A percentile compares a stretch with the other conserved stretches of the same genome.
phyloP scores from a whole-genome alignment of 2,113 vertebrate genomes.

The rabbit (Oryctolagus cuniculus) region DNA sequence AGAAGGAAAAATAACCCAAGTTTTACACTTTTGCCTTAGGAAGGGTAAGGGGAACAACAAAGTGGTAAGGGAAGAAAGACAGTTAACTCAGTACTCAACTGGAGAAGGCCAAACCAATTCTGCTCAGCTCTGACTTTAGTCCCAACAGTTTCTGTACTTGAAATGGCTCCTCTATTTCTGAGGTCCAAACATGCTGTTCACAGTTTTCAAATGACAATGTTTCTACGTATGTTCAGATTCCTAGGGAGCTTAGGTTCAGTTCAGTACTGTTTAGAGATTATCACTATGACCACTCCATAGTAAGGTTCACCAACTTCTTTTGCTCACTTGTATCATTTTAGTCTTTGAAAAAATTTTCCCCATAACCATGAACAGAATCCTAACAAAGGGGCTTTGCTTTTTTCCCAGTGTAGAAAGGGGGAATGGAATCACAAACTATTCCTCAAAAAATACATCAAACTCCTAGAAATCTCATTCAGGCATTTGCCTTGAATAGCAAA shows the following conservation, averaged over 20 bases:
- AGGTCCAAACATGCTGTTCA: conserved; percentile 57
- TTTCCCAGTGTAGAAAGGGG: conserved; percentile 65
- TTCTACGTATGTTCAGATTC: conserved; percentile 70
- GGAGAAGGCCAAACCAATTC: conserved; percentile 66
- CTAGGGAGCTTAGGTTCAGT: conserved; percentile 73
- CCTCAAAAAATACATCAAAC: conserved; percentile 79
- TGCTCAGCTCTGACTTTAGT: conserved; percentile 60
- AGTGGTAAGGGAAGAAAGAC: conserved; percentile 13
- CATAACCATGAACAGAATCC: conserved; percentile 59
- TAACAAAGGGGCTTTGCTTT: conserved; percentile 56
- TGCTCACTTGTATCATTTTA: conserved; percentile 71
- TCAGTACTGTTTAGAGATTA: conserved; percentile 82
- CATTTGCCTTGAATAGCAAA: conserved; percentile 73
- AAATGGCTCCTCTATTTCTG: conserved; percentile 70
- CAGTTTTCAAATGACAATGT: conserved; percentile 62
- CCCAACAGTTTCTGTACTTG: conserved; percentile 66
- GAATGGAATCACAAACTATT: conserved; percentile 77
- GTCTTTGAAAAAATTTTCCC: conserved; percentile 65
- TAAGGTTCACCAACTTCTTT: conserved; percentile 64
- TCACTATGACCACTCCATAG: conserved; percentile 73
- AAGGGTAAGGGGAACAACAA: background rate
- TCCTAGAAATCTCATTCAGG: conserved; percentile 78
- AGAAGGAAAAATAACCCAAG: conserved; percentile 65
- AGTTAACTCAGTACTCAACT: conserved; percentile 58
- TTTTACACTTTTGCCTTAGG: conserved; percentile 73